A percentile compares a stretch with the other conserved stretches of the same genome.
phyloP scores from a whole-genome alignment of 2,113 vertebrate genomes.

The Gulo gulo region DNA sequence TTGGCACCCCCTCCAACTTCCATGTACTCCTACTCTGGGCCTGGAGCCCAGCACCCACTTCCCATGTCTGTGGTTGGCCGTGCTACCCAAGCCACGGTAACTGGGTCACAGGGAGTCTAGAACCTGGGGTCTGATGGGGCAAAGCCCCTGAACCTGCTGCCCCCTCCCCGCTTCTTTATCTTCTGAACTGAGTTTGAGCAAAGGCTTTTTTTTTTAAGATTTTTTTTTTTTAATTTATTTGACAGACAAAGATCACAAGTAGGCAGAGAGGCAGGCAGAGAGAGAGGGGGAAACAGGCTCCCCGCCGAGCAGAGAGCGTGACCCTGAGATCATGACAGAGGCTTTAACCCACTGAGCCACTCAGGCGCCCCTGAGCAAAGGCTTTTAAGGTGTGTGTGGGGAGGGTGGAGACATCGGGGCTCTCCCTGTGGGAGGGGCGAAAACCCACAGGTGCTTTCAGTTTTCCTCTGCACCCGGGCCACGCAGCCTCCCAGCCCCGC shows the following conservation, averaged over 20 bases:
- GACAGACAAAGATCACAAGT: no score
- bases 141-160: background rate
- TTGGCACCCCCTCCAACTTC: accelerated
- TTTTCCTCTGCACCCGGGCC: background rate
- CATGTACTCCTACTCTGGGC: background rate
- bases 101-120: background rate
- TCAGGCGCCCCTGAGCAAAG: background rate
- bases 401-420: no score
- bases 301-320: no score
- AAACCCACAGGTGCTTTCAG: background rate
- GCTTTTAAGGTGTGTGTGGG: no score
- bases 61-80: background rate
- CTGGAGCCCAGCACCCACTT: background rate
- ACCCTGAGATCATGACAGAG: no score
- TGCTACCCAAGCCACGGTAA: background rate
- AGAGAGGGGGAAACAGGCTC: no score
- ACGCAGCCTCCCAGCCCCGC: accelerated
- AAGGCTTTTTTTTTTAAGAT: background rate
- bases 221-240: no score
- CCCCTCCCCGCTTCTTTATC: background rate
- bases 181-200: background rate
- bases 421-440: background rate
- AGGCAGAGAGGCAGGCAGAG: no score
- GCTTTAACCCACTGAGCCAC: no score
- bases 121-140: background rate